Evolutionary conservation across 2,113 vertebrate species (phyloP).

Genomic region (Istiophorus platypterus): DNA sequence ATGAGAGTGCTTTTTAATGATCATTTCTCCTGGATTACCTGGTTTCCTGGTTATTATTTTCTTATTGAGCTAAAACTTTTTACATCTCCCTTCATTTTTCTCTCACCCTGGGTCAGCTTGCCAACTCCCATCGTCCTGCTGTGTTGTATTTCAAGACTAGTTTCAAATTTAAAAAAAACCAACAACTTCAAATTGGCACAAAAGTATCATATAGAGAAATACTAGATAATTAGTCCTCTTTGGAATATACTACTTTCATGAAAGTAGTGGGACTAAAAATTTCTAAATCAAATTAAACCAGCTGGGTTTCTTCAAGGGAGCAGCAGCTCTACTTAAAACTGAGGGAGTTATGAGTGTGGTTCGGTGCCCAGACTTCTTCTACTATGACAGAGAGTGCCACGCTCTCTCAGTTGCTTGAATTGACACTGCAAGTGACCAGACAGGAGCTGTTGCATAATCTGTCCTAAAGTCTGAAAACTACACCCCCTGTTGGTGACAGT

Average conservation of each 20-base stretch:
- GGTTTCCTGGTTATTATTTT: conserved; percentile 5
- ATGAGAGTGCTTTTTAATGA: not conserved
- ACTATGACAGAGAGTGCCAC: conserved; percentile 53
- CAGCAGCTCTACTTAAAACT: too few relatives aligned
- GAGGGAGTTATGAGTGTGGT: conserved; percentile 70
- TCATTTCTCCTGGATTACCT: not conserved
- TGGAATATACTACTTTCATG: too few relatives aligned
- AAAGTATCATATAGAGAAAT: too few relatives aligned
- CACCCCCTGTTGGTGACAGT: conserved; percentile 48
- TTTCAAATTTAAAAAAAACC: too few relatives aligned
- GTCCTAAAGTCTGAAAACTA: conserved; percentile 10
- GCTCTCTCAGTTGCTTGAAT: conserved; percentile 25
- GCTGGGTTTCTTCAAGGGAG: too few relatives aligned
- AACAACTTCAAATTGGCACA: too few relatives aligned
- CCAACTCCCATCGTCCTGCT: conserved; percentile 33
- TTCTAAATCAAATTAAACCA: too few relatives aligned
- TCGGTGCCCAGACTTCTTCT: conserved; percentile 60
- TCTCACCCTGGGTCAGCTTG: conserved; percentile 37
- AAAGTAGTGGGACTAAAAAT: too few relatives aligned
- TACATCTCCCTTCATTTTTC: conserved; percentile 24
- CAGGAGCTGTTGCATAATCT: conserved; percentile 38
- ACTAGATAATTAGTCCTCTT: too few relatives aligned
- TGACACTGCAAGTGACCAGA: conserved; percentile 12
- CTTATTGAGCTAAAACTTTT: not conserved
- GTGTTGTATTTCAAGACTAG: conserved; percentile 69